phyloP scores from a whole-genome alignment of 2,797 vertebrate genomes.

The Aulostomus chinensis region DNA sequence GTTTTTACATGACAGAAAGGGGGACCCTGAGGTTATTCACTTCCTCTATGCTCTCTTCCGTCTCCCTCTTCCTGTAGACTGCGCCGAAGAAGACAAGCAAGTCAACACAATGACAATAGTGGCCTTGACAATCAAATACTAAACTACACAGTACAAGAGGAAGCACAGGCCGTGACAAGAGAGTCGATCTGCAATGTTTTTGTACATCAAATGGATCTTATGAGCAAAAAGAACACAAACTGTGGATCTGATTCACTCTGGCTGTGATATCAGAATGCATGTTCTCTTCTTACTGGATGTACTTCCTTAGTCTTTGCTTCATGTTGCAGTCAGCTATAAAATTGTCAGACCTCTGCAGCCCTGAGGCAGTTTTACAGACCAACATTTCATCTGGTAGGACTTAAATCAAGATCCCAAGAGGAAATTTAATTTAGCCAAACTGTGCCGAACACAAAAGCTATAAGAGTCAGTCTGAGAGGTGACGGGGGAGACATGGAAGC shows the following conservation, averaged over 20 bases:
- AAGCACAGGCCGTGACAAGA: conserved; percentile 3
- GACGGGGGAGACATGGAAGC: conserved; percentile 24
- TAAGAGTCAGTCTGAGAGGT: too few relatives aligned
- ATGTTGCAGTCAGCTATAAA: too few relatives aligned
- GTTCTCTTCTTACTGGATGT: too few relatives aligned
- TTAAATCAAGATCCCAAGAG: conserved; percentile 20
- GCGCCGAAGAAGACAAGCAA: conserved; percentile 26
- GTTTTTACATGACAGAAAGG: conserved; percentile 30
- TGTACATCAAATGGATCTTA: neutral
- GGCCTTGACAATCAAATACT: conserved; percentile 13
- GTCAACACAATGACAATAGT: conserved; percentile 32
- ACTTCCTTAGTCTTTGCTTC: too few relatives aligned
- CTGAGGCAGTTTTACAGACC: too few relatives aligned
- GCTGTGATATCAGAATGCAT: too few relatives aligned
- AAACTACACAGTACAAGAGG: neutral
- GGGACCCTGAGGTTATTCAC: conserved; percentile 18
- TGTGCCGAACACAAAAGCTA: too few relatives aligned
- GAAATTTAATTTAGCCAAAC: conserved; percentile 29
- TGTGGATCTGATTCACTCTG: too few relatives aligned
- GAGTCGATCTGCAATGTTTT: neutral
- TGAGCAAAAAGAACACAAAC: neutral
- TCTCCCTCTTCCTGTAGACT: conserved; percentile 49
- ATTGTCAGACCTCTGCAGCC: too few relatives aligned
- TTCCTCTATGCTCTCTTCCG: conserved; percentile 46
- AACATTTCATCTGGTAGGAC: conserved; percentile 22